These are phyloP conservation scores for Drosophila yooni DNA, from an alignment of 2,888 invertebrate genomes.

Conservation along the genomic window DNA sequence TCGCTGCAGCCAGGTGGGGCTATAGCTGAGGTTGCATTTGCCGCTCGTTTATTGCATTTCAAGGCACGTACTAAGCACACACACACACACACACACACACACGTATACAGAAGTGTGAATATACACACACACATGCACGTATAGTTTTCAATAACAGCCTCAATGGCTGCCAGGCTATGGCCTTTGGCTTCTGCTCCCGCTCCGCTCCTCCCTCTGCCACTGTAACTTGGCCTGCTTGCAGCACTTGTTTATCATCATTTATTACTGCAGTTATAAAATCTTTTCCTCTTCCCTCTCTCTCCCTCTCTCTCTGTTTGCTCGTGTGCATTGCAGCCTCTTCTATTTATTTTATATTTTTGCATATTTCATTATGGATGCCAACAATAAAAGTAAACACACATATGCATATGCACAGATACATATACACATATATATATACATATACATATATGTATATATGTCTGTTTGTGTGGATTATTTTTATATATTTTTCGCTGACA, in stretches of 20 bases:
- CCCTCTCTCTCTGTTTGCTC: constrained; percentile 51
- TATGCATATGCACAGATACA: neutral
- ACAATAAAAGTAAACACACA: constrained; percentile 48
- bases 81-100: constrained; percentile 21
- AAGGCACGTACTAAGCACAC: constrained; percentile 63
- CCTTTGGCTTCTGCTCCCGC: neutral
- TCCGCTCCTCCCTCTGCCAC: constrained; percentile 1
- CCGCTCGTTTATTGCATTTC: constrained; percentile 67
- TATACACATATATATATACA: neutral
- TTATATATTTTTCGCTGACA: constrained; percentile 42
- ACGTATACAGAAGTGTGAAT: constrained; percentile 31
- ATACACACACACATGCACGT: constrained; percentile 20
- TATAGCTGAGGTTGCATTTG: constrained; percentile 55
- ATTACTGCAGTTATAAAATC: constrained; percentile 72
- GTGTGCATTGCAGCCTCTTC: constrained; percentile 43
- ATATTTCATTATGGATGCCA: constrained; percentile 63
- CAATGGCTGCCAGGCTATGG: constrained; percentile 10
- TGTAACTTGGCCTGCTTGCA: constrained; percentile 66
- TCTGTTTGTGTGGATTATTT: constrained; percentile 16
- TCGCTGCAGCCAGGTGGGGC: constrained; percentile 28
- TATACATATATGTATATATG: neutral
- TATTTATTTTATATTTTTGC: constrained; percentile 60
- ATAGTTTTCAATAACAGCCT: constrained; percentile 64
- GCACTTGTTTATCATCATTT: constrained; percentile 79
- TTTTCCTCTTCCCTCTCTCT: constrained; percentile 24